These are phyloP conservation scores for Heliothis virescens DNA, from an alignment of 1,140 invertebrate genomes.

Conservation along the genomic window DNA sequence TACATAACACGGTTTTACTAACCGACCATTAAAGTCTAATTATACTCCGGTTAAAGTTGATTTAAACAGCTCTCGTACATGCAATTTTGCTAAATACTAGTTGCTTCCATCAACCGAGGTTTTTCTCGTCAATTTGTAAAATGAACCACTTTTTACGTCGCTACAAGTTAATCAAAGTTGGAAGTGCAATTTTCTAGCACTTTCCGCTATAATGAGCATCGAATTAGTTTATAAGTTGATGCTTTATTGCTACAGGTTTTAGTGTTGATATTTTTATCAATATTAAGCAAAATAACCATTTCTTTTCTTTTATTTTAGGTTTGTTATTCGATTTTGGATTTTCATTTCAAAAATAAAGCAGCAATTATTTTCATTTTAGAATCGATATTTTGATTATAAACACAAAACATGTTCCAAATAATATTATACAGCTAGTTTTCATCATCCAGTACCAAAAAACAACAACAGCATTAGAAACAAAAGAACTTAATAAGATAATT, in stretches of 20 bases:
- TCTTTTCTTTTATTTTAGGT: neutral
- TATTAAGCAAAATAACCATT: neutral
- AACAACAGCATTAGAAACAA: neutral
- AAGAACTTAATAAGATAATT: conserved; percentile 11
- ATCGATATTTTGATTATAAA: neutral
- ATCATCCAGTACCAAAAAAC: neutral
- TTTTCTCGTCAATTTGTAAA: conserved; percentile 33
- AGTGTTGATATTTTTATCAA: neutral
- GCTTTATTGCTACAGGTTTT: neutral
- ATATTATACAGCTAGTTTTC: too few species aligned
- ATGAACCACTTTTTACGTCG: conserved; percentile 22
- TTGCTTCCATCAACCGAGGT: neutral
- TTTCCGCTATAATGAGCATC: conserved; percentile 26
- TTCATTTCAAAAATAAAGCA: too few species aligned
- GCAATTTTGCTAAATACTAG: conserved; percentile 8
- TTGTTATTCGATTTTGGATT: too few species aligned
- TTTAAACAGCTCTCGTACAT: neutral
- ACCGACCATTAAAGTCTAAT: too few species aligned
- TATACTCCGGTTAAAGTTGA: too few species aligned
- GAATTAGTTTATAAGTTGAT: conserved; percentile 31
- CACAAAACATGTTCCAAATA: too few species aligned
- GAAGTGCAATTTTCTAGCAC: conserved; percentile 26
- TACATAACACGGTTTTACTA: too few species aligned
- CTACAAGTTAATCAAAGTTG: conserved; percentile 38
- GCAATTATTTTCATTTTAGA: too few species aligned